Evolutionary conservation across 2,113 vertebrate genomes (phyloP).

Genomic region (Eupsittula cactorum): DNA sequence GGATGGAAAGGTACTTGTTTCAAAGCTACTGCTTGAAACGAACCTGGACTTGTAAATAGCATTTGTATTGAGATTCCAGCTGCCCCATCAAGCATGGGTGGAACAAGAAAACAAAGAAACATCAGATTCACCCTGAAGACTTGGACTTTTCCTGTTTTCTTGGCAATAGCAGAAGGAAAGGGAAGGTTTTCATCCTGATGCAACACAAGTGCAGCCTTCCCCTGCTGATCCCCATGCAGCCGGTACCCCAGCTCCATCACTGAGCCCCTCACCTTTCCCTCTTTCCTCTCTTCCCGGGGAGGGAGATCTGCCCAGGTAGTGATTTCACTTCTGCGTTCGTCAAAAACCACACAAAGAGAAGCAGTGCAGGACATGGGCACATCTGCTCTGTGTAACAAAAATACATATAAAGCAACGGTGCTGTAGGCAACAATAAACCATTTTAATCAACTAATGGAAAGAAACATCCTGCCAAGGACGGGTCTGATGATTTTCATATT

Average conservation of each 20-base stretch:
- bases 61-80: background rate
- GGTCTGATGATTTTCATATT: slow-evolving; percentile 27
- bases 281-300: background rate
- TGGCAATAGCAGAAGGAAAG: background rate
- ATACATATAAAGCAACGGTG: background rate
- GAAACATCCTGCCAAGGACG: slow-evolving; percentile 9
- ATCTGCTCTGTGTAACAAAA: slow-evolving; percentile 12
- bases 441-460: slow-evolving; percentile 53
- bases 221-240: accelerated
- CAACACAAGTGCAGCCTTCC: background rate
- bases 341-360: background rate
- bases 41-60: background rate
- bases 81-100: background rate
- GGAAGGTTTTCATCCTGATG: background rate
- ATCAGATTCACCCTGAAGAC: background rate
- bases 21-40: background rate
- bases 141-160: background rate
- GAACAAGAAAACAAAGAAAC: background rate
- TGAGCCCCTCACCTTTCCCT: background rate
- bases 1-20: background rate
- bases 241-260: accelerated
- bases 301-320: background rate
- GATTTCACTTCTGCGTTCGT: background rate
- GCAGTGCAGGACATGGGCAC: background rate
- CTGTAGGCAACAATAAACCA: slow-evolving; percentile 43